These are phyloP conservation scores for Oryzias melastigma DNA, from an alignment of 2,113 vertebrate genomes.

Conservation along the genomic window DNA sequence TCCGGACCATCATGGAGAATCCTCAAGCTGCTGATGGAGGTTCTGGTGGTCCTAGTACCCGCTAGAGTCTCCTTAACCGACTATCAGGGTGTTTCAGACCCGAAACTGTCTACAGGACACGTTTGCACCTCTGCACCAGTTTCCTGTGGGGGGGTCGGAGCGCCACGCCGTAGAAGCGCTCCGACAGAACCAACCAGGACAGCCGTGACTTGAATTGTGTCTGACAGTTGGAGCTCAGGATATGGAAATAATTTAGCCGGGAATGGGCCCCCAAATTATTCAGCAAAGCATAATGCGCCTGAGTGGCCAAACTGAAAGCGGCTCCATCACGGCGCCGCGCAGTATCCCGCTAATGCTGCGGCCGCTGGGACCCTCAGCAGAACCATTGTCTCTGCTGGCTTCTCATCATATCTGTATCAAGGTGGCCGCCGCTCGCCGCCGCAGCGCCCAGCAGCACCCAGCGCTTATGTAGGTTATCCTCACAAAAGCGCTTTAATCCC, in stretches of 20 bases:
- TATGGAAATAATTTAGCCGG: constrained; percentile 70
- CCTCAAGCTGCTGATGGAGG: too few relatives aligned
- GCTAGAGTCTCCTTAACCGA: too few relatives aligned
- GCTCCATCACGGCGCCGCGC: constrained; percentile 62
- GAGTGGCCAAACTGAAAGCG: constrained; percentile 72
- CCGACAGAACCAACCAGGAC: constrained; percentile 21
- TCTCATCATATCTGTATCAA: constrained; percentile 60
- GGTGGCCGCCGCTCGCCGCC: constrained; percentile 11
- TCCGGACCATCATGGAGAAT: too few relatives aligned
- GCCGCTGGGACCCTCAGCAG: constrained; percentile 37
- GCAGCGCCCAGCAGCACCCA: constrained; percentile 15
- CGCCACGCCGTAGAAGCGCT: background rate
- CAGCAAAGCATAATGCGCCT: constrained; percentile 56
- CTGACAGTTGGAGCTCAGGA: constrained; percentile 43
- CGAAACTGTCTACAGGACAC: too few relatives aligned
- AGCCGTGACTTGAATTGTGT: constrained; percentile 32
- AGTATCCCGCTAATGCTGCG: constrained; percentile 68
- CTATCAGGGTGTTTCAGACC: too few relatives aligned
- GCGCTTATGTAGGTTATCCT: constrained; percentile 72
- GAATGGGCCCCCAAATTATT: constrained; percentile 56
- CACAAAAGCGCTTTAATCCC: constrained; percentile 60
- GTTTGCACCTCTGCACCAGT: too few relatives aligned
- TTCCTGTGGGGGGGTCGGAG: too few relatives aligned
- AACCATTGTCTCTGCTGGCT: constrained; percentile 52
- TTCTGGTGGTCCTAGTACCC: too few relatives aligned